These are phyloP conservation scores for Gallinago nigripennis DNA, from an alignment of 2,797 vertebrate species.

Conservation along the genomic window DNA sequence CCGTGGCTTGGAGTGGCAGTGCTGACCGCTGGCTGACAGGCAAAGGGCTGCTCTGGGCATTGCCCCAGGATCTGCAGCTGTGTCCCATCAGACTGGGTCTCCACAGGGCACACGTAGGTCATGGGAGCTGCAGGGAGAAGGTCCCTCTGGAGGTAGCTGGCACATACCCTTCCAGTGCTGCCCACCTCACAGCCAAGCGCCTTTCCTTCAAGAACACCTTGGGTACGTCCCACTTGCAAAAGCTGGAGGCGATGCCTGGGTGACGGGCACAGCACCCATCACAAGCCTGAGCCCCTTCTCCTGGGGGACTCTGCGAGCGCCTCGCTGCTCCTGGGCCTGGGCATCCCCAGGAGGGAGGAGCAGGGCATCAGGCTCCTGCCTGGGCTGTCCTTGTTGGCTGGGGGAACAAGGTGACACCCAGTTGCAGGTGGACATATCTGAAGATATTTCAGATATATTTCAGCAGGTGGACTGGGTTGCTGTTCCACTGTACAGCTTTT, in stretches of 20 bases:
- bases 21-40: not conserved
- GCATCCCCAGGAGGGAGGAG: not conserved
- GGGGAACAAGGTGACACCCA: not conserved
- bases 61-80: not conserved
- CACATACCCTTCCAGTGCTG: not conserved
- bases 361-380: not conserved
- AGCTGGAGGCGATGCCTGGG: rapidly evolving
- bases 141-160: not conserved
- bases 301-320: not conserved
- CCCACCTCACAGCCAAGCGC: not conserved
- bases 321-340: rapidly evolving
- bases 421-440: not conserved
- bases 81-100: not conserved
- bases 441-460: no score
- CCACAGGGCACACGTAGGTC: not conserved
- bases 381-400: not conserved
- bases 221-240: not conserved
- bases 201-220: not conserved
- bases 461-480: not conserved
- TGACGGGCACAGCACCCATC: rapidly evolving
- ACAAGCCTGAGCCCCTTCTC: not conserved
- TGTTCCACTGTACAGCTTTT: not conserved
- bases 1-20: not conserved
- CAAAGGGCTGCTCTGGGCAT: not conserved
- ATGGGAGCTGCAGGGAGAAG: not conserved